A percentile compares a stretch with the other conserved stretches of the same genome.
Conservation (phyloP, 2,888 invertebrate species). For the Odontomyia ornata region DNA sequence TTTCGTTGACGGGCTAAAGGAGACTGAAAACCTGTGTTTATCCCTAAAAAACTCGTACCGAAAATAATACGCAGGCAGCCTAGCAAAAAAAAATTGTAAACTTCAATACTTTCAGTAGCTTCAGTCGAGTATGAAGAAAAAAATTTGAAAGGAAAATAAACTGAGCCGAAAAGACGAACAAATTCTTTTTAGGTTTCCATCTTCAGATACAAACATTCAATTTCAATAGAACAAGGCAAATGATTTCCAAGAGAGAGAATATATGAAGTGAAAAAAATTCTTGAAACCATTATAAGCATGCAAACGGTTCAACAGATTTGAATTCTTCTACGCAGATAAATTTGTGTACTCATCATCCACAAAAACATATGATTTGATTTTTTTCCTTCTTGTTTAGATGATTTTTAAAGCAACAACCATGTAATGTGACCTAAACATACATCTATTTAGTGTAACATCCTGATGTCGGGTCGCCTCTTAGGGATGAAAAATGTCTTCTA, state of each 20-base stretch:
- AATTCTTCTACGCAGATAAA: background rate
- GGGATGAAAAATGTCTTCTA: too few species aligned
- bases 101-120: background rate
- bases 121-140: too few species aligned
- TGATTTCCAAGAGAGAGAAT: too few species aligned
- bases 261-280: too few species aligned
- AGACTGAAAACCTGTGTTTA: background rate
- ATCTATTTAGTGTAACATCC: too few species aligned
- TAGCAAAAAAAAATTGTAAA: background rate
- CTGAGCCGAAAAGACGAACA: too few species aligned
- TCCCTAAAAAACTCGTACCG: background rate
- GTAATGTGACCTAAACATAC: background rate
- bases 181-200: too few species aligned
- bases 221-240: too few species aligned
- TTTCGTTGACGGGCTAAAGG: background rate
- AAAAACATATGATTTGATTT: background rate
- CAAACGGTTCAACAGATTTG: background rate
- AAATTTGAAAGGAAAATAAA: too few species aligned
- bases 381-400: background rate
- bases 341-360: background rate
- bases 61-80: background rate
- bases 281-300: background rate
- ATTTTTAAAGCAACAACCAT: background rate
- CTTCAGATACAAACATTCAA: too few species aligned
- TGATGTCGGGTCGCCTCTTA: too few species aligned